phyloP scores from a whole-genome alignment of 1,140 invertebrate genomes.

The Cotesia vestalis region DNA sequence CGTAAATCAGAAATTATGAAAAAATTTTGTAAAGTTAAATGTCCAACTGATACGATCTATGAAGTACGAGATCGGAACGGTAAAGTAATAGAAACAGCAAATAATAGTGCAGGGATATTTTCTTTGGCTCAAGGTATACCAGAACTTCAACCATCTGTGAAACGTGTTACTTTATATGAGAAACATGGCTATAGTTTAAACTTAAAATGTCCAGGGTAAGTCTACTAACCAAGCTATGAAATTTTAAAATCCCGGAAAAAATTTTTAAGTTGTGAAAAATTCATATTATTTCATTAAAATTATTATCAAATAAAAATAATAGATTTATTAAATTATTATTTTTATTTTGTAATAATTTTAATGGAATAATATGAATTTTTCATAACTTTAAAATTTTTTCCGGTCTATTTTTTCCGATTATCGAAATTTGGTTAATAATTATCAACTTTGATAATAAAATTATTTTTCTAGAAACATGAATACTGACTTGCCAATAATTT shows the following conservation, averaged over 20 bases:
- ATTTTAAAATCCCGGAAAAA: too few relatives aligned
- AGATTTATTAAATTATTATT: too few relatives aligned
- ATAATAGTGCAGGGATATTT: constrained; percentile 71
- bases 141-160: constrained; percentile 55
- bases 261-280: too few relatives aligned
- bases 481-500: constrained; percentile 62
- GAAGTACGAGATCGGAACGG: constrained; percentile 66
- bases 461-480: constrained; percentile 61
- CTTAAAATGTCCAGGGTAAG: constrained; percentile 69
- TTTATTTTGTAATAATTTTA: constrained; percentile 6
- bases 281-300: too few relatives aligned
- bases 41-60: constrained; percentile 64
- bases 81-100: constrained; percentile 68
- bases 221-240: constrained; percentile 5
- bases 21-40: constrained; percentile 69
- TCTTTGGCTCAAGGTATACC: constrained; percentile 67
- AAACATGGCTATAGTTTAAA: constrained; percentile 54
- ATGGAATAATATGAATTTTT: too few relatives aligned
- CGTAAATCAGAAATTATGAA: constrained; percentile 70
- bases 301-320: too few relatives aligned
- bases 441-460: not conserved
- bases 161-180: constrained; percentile 62
- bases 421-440: constrained; percentile 16
- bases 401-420: too few relatives aligned
- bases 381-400: too few relatives aligned